Conservation (phyloP, 2,113 vertebrate species). For the Abramis brama region DNA sequence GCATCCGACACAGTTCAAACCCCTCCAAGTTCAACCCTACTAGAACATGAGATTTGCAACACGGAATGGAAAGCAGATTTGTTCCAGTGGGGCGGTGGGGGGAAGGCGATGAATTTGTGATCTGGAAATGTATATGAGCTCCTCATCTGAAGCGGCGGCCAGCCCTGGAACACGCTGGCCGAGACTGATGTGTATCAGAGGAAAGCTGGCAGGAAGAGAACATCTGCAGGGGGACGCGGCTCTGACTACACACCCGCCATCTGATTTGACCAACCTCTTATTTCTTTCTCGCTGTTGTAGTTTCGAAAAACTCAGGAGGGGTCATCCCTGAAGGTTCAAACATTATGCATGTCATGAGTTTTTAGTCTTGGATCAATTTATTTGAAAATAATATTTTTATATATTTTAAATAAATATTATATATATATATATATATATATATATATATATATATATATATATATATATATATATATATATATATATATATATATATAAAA, state of each 20-base stretch:
- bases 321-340: conserved; percentile 4
- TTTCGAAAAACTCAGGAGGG: not conserved
- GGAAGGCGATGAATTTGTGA: conserved; percentile 45
- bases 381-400: too few relatives aligned
- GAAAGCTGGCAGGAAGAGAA: conserved; percentile 47
- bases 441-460: too few relatives aligned
- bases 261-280: conserved; percentile 30
- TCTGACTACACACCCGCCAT: conserved; percentile 36
- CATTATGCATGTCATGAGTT: not conserved
- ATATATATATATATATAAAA: too few relatives aligned
- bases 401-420: too few relatives aligned
- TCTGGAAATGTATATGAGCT: conserved; percentile 53
- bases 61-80: conserved; percentile 62
- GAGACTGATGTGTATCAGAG: conserved; percentile 58
- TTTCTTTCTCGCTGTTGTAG: conserved; percentile 46
- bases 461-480: too few relatives aligned
- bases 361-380: too few relatives aligned
- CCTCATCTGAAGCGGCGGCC: conserved; percentile 28
- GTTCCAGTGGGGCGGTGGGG: conserved; percentile 53
- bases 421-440: too few relatives aligned
- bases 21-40: conserved; percentile 47
- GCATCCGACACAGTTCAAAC: conserved; percentile 44
- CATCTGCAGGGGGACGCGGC: conserved; percentile 40
- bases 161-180: conserved; percentile 31
- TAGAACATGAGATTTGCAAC: conserved; percentile 56